Evolutionary conservation across 1,140 invertebrate genomes (phyloP), one percentile per base, ranked within the genome.

Genomic region (Cephus cinctus): DNA sequence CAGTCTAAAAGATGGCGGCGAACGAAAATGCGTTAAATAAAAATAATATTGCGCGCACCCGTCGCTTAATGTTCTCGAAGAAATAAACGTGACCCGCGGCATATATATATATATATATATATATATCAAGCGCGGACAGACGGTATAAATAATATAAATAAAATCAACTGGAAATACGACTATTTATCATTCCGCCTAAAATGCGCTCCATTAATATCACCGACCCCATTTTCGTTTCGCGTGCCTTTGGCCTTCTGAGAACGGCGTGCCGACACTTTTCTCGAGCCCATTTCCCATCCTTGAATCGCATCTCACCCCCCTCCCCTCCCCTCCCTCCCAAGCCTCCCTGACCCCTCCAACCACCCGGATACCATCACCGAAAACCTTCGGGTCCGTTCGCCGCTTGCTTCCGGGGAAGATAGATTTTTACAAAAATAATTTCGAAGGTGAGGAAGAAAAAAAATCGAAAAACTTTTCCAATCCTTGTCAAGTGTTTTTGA

Each of bases 121-220:
- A n/a, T n/a, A 60, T 59, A 61, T 61, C 58, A 61, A 59, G 16
- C 38, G 50, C n/a, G 53, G 57, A 59, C 57, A 59, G 53, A 25
- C 36, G 46, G 42, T 55, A 58, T 60, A 64, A 67, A 60, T 56
- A 56, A 62, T 65, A 66, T 66, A 64, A 65, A 66, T 66, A 66
- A 66, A 65, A 66, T 66, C 61, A 57, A 51, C 40, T 52, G 51
- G 53, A 56, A 57, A 54, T 49, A 14, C 3, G 36, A 47, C 60
- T 62, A 68, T 68, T 67, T 67, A 68, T 68, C 64, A 66, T 65
- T n/a, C 43, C 53, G 40, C 40, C 54, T 56, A 61, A 65, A 67
- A 59, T 54, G 50, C 51, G 32, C 35, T 41, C 51, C 58, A 61
- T 61, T 61, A 61, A 61, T 61, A 61, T 61, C 47, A 22, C 43